Percentiles rank a stretch among this genome's conserved stretches.
Conservation (phyloP, 2,797 vertebrate genomes). For the Xyrichtys novacula region DNA sequence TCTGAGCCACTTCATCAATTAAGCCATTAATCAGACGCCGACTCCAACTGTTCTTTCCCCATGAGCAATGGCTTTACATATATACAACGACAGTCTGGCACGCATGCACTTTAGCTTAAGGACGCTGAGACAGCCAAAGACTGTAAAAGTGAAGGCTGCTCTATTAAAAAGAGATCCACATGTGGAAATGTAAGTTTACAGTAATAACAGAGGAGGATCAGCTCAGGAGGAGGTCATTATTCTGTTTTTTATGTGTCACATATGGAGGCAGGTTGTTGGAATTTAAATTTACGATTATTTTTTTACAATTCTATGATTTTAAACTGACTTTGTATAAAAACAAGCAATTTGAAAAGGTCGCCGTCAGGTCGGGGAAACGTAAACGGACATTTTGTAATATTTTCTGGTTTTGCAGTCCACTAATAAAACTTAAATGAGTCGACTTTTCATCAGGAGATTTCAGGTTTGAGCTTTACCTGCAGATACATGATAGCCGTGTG, state of each 20-base stretch:
- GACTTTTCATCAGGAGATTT: too few relatives aligned
- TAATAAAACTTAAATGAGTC: too few relatives aligned
- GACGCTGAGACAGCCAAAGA: slow-evolving; percentile 5
- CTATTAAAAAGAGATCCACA: slow-evolving; percentile 9
- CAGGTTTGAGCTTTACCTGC: not conserved
- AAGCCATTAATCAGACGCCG: slow-evolving; percentile 70
- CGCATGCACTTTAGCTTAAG: too few relatives aligned
- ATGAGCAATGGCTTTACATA: slow-evolving; percentile 64
- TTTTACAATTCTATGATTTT: not conserved
- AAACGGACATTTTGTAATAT: slow-evolving; percentile 4
- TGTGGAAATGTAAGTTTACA: too few relatives aligned
- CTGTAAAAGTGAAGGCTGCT: slow-evolving; percentile 5
- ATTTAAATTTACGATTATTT: slow-evolving; percentile 18
- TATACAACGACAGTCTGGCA: slow-evolving; percentile 28
- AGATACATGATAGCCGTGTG: not conserved
- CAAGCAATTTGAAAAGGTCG: slow-evolving; percentile 6
- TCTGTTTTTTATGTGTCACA: slow-evolving; percentile 18
- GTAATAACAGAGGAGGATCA: too few relatives aligned
- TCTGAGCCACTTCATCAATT: slow-evolving; percentile 73
- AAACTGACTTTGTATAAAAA: slow-evolving; percentile 7
- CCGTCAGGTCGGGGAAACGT: not conserved
- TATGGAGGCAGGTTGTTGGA: slow-evolving; percentile 19
- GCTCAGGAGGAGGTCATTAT: too few relatives aligned
- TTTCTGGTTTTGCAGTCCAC: too few relatives aligned
- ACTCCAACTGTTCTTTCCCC: slow-evolving; percentile 49